Evolutionary conservation across 2,113 vertebrate genomes (phyloP), one percentile per base, ranked within the genome.

Genomic region (Andinoacara biseriatus): DNA sequence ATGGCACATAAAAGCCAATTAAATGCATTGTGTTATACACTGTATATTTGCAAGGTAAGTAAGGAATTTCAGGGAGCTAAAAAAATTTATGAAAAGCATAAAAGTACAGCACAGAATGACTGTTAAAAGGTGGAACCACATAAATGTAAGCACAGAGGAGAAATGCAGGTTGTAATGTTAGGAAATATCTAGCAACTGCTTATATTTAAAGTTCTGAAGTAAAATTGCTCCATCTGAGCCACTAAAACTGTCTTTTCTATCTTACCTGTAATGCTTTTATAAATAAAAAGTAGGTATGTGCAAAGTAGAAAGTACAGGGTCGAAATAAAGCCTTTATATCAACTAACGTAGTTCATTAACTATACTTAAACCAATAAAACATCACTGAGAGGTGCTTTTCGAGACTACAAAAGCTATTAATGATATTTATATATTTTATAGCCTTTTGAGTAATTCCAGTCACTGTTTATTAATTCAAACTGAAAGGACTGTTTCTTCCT

Each of bases 231-330:
- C 43, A 46, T 46, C 43, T 46, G 43, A 46, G 65, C 43, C 65
- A 31, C 15, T 69, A 15, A 69, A 69, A 26, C 14, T 29, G 9
- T 52, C 2, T 31, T 72, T 49, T 52, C 43, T 52, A 13, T 31
- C 24, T 72, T 17, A 13, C 31, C 5, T 0, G 17, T 52, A 52
- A 69, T 69, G 17, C 65, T 52, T 69, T 69, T 1, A 31, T 69
- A 69, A 52, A 20, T 24, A 20, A 11, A 2, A 69, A 69, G 14
- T 49, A 69, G 3, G 40, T 14, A 69, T 0, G 40, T 15, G 15
- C 5, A 49, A 18, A 2, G 15, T 18, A 0, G 10, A 0, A 7
- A 69, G 0, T 5, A 0, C 7, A 69, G 63, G 1, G 8, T 26
- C 8, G 10, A 49, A 69, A 29, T 17, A 49, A 69, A 0, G 9